These are phyloP conservation scores for honey bee (Apis mellifera) DNA, from an alignment of 1,140 invertebrate species.

Conservation along the genomic window Amel_HAv3.1 CM009942.2:11294501-11295000, in stretches of 20 bases:
- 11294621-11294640: neutral
- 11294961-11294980: neutral
- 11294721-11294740: neutral
- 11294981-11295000: too few species aligned
- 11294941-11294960: constrained; percentile 11
- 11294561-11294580: too few species aligned
- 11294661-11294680: neutral
- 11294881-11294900: neutral
- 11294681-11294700: neutral
- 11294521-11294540: constrained; percentile 14
- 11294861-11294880: neutral
- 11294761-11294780: constrained; percentile 24
- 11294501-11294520: neutral
- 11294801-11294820: neutral
- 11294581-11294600: neutral
- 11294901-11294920: neutral
- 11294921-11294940: neutral
- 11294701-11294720: constrained; percentile 1
- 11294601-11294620: neutral
- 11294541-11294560: too few species aligned
- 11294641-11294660: too few species aligned
- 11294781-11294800: constrained; percentile 26
- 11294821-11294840: too few species aligned
- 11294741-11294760: constrained; percentile 34
- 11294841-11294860: neutral